Conservation (phyloP, 2,888 invertebrate genomes). For the Xanthia icteritia region DNA sequence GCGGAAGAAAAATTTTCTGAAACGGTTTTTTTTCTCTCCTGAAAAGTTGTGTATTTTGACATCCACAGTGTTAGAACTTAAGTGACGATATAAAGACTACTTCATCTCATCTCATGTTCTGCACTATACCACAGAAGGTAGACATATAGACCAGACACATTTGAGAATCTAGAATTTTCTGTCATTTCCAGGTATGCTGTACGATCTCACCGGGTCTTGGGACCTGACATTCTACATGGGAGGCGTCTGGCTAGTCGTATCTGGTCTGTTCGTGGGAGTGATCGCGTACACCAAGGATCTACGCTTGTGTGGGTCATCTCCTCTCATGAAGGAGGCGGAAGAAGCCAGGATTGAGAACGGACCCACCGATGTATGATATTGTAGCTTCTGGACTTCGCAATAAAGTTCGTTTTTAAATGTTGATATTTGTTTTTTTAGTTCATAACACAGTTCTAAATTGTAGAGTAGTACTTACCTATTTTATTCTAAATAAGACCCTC, state of each 20-base stretch:
- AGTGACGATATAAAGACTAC: not conserved
- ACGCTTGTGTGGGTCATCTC: constrained; percentile 80
- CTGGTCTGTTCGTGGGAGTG: constrained; percentile 81
- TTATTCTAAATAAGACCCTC: not conserved
- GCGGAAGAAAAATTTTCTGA: too few relatives aligned
- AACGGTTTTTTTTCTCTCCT: too few relatives aligned
- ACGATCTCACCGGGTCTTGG: constrained; percentile 82
- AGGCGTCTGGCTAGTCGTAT: constrained; percentile 81
- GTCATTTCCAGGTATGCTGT: constrained; percentile 79
- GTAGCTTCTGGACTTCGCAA: constrained; percentile 35
- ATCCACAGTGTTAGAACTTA: too few relatives aligned
- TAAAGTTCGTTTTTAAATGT: constrained; percentile 47
- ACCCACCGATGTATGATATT: constrained; percentile 53
- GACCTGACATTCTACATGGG: constrained; percentile 85
- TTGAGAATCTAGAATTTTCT: not conserved
- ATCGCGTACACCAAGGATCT: constrained; percentile 81
- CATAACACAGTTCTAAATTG: not conserved
- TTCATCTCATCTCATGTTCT: not conserved
- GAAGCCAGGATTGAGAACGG: constrained; percentile 62
- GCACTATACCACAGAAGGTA: not conserved
- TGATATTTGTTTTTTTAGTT: constrained; percentile 6
- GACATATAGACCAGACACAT: too few relatives aligned
- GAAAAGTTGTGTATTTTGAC: too few relatives aligned
- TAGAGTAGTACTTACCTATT: not conserved
- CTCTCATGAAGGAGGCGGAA: constrained; percentile 79